phyloP scores from a whole-genome alignment of 2,888 invertebrate species.

The Campoletis raptor region DNA sequence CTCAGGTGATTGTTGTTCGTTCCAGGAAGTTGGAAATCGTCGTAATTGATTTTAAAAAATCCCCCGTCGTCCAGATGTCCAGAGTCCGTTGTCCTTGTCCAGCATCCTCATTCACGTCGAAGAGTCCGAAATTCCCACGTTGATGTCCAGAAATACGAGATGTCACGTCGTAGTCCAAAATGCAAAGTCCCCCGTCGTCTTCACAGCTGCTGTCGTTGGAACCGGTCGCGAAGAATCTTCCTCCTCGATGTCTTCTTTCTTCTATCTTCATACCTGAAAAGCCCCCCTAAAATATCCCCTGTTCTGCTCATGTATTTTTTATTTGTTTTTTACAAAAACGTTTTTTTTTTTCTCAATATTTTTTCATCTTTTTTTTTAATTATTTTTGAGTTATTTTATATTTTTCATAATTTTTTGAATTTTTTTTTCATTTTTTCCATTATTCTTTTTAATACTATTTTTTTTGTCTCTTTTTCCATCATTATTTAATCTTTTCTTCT shows the following conservation, averaged over 20 bases:
- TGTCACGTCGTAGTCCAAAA: background rate
- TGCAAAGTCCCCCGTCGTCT: constrained; percentile 48
- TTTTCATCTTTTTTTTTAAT: background rate
- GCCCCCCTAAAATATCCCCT: constrained; percentile 61
- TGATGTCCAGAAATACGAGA: background rate
- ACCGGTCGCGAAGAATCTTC: constrained; percentile 60
- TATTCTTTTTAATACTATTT: constrained; percentile 32
- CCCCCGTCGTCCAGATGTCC: background rate
- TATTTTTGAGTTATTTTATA: background rate
- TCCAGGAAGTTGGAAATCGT: background rate
- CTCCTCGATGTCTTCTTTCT: constrained; percentile 71
- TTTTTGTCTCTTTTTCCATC: too few relatives aligned
- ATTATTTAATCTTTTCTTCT: constrained; percentile 38
- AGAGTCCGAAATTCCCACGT: background rate
- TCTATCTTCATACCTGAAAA: constrained; percentile 65
- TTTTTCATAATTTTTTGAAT: background rate
- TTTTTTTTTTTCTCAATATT: background rate
- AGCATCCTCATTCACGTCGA: background rate
- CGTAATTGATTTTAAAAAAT: background rate
- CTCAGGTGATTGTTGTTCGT: constrained; percentile 1
- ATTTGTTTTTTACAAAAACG: background rate
- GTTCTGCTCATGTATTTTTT: constrained; percentile 52
- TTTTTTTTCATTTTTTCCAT: background rate
- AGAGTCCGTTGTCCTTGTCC: constrained; percentile 10
- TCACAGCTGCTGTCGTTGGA: constrained; percentile 2